Evolutionary conservation across 2,113 vertebrate genomes (phyloP).

Genomic region (Triplophysa siluroides): DNA sequence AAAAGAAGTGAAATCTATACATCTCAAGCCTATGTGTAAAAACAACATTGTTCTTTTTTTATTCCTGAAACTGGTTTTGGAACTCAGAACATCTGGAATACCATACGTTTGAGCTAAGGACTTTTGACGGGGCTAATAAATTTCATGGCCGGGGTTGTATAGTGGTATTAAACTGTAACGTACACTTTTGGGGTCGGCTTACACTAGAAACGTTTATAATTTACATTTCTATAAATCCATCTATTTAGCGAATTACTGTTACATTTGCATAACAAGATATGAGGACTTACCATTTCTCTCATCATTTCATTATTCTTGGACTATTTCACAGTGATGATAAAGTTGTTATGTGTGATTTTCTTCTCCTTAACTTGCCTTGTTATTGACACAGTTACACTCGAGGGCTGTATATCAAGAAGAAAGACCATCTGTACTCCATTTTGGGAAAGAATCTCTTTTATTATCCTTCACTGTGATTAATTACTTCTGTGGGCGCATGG

Average conservation of each 20-base stretch:
- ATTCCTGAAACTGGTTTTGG: slow-evolving; percentile 41
- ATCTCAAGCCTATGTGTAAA: slow-evolving; percentile 34
- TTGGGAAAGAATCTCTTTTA: slow-evolving; percentile 51
- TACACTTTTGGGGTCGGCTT: slow-evolving; percentile 46
- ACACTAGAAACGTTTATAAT: slow-evolving; percentile 49
- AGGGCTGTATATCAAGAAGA: slow-evolving; percentile 40
- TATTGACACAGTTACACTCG: slow-evolving; percentile 47
- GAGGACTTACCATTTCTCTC: slow-evolving; percentile 23
- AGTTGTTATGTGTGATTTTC: slow-evolving; percentile 34
- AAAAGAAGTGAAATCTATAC: slow-evolving; percentile 35
- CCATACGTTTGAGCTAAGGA: slow-evolving; percentile 49
- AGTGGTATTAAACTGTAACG: slow-evolving; percentile 49
- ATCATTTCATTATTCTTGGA: slow-evolving; percentile 24
- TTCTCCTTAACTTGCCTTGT: slow-evolving; percentile 44
- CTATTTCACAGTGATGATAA: slow-evolving; percentile 38
- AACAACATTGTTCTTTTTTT: slow-evolving; percentile 13
- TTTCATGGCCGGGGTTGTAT: slow-evolving; percentile 57
- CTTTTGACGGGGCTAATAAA: slow-evolving; percentile 58
- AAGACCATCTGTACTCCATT: slow-evolving; percentile 53
- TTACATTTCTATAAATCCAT: slow-evolving; percentile 45
- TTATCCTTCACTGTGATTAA: slow-evolving; percentile 54
- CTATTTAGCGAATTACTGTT: slow-evolving; percentile 40
- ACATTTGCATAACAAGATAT: slow-evolving; percentile 35
- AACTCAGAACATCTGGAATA: slow-evolving; percentile 58
- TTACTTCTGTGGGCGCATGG: slow-evolving; percentile 51